Evolutionary conservation across 2,888 invertebrate genomes (phyloP), one percentile per base, ranked within the genome.

Genomic region (Lithophane ornitopus): DNA sequence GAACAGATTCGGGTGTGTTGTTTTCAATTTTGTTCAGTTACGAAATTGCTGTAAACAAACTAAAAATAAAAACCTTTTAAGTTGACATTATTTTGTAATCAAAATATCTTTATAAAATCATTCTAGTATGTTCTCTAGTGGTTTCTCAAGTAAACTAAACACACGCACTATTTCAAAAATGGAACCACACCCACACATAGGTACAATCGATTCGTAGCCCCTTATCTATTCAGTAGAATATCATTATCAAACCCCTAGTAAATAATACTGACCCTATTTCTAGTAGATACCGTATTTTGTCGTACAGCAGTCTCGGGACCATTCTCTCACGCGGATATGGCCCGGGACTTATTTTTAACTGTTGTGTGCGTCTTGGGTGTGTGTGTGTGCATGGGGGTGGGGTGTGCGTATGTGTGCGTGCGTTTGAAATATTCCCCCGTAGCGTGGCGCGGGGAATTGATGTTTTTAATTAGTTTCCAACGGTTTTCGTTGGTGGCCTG

Each of bases 381-480:
- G 90, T 87, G 90, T 89, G 90, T 92, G 94, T 94, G 94, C 72
- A 81, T 79, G 88, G 78, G 88, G 82, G 87, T 80, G 87, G 87
- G 68, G 65, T 59, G 71, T 83, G 90, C 85, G 90, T 88, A 88
- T 92, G 94, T 94, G 94, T 95, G 95, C 89, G 94, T 94, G 93
- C 91, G 93, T 94, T 94, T 95, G 95, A 96, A 94, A 95, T 95
- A 95, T 94, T 94, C 95, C 94, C 94, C 94, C 93, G 94, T 93
- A 93, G 92, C 92, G 91, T 89, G 88, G 92, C 90, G 92, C 93
- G 89, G 92, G 92, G 94, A 96, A 95, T 96, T 96, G 96, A 96
- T 96, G 96, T 96, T 96, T 96, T 96, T 96, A 96, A 96, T 96
- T 96, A 96, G 96, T 96, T 95, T 94, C 92, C 94, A 95, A 94